These are phyloP conservation scores for Callipepla squamata DNA, from an alignment of 2,113 vertebrate species.

Conservation along the genomic window DNA sequence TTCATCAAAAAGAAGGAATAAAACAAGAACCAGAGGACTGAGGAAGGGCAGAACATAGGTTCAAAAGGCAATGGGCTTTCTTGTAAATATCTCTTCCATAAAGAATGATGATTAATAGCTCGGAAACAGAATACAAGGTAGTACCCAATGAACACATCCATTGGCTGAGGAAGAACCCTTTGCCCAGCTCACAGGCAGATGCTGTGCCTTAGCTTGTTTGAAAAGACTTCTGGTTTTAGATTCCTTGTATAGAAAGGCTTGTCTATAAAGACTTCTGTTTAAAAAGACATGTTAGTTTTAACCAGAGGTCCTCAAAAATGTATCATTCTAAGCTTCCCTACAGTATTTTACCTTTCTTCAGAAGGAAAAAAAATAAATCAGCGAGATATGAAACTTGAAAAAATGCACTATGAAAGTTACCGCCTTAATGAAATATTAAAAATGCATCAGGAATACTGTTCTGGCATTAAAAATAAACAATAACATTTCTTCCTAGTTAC, in stretches of 20 bases:
- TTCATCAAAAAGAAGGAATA: slow-evolving; percentile 55
- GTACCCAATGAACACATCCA: not conserved
- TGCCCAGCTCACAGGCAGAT: not conserved
- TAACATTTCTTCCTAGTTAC: slow-evolving; percentile 77
- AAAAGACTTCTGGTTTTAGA: too few species aligned
- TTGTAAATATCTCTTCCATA: not conserved
- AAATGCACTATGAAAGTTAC: slow-evolving; percentile 70
- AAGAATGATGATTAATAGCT: not conserved
- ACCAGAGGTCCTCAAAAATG: slow-evolving; percentile 15
- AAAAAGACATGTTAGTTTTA: slow-evolving; percentile 28
- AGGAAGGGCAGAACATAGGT: not conserved
- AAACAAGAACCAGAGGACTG: slow-evolving; percentile 33
- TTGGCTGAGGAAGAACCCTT: not conserved
- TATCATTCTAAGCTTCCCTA: not conserved
- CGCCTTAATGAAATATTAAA: slow-evolving; percentile 82
- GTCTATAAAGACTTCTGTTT: not conserved
- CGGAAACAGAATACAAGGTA: not conserved
- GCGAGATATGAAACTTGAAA: slow-evolving; percentile 59
- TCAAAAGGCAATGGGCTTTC: not conserved
- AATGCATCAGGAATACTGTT: slow-evolving; percentile 80
- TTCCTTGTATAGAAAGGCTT: too few species aligned
- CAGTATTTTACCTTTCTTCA: slow-evolving; percentile 46
- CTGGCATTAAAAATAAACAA: slow-evolving; percentile 83
- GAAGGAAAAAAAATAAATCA: slow-evolving; percentile 16
- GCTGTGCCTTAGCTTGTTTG: slow-evolving; percentile 24